Percentiles rank a stretch among this genome's conserved stretches.
These are phyloP conservation scores for Drosophila trapezifrons DNA, from an alignment of 1,140 invertebrate species.

Conservation along the genomic window DNA sequence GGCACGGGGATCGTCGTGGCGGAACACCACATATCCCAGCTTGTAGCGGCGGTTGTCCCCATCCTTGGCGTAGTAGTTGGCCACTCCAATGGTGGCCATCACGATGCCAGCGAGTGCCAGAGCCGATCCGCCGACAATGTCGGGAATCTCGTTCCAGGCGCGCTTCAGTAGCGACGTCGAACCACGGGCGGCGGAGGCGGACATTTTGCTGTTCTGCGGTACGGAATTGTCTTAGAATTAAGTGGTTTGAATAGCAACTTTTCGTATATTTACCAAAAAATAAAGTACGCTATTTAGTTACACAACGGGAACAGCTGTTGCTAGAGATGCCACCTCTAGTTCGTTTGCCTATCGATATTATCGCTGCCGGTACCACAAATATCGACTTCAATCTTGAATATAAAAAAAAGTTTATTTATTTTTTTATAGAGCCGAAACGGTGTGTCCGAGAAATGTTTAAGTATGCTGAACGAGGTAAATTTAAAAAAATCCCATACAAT, in stretches of 20 bases:
- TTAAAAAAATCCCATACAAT: neutral
- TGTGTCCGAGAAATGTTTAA: no score
- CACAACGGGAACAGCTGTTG: conserved; percentile 17
- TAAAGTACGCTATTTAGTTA: conserved; percentile 29
- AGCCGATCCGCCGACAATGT: conserved; percentile 85
- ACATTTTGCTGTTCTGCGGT: conserved; percentile 60
- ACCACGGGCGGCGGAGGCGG: conserved; percentile 64
- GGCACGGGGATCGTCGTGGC: conserved; percentile 87
- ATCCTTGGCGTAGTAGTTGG: conserved; percentile 86
- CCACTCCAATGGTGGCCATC: conserved; percentile 85
- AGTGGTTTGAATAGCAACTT: neutral
- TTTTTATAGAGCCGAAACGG: neutral
- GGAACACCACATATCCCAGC: conserved; percentile 86
- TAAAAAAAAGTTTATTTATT: neutral
- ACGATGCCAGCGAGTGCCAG: conserved; percentile 85
- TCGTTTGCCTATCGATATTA: conserved; percentile 1
- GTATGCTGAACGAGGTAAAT: neutral
- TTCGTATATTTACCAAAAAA: conserved; percentile 54
- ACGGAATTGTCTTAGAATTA: neutral
- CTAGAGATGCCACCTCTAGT: neutral
- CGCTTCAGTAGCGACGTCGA: conserved; percentile 84
- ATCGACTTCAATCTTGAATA: neutral
- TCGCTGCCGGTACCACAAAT: neutral
- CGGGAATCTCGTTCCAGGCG: conserved; percentile 88
- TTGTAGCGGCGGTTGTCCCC: conserved; percentile 88